These are phyloP conservation scores for Pectinophora gossypiella DNA, from an alignment of 1,140 invertebrate species.

Conservation along the genomic window DNA sequence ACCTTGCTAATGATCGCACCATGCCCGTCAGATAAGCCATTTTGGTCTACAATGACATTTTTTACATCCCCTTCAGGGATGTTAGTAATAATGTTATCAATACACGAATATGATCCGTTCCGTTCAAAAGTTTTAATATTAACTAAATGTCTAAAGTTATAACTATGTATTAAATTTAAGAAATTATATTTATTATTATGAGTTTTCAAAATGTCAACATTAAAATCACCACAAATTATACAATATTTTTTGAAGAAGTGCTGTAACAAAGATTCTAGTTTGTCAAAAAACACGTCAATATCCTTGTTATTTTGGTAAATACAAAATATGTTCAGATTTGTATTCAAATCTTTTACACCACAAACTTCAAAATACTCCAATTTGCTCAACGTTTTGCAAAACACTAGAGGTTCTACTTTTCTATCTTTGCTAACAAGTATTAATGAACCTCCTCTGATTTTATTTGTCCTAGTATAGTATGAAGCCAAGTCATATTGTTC, in stretches of 20 bases:
- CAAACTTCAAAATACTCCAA: constrained; percentile 12
- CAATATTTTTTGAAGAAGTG: too few species aligned
- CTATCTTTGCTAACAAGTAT: not conserved
- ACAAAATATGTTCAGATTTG: constrained; percentile 8
- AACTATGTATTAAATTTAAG: constrained; percentile 8
- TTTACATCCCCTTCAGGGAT: not conserved
- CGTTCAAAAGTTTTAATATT: not conserved
- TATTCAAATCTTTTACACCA: constrained; percentile 8
- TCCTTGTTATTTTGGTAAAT: constrained; percentile 7
- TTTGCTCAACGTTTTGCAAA: constrained; percentile 8
- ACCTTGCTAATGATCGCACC: not conserved
- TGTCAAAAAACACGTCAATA: constrained; percentile 7
- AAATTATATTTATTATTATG: not conserved
- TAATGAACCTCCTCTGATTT: constrained; percentile 12
- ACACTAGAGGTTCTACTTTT: not conserved
- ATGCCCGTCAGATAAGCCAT: constrained; percentile 13
- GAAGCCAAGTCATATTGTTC: constrained; percentile 1
- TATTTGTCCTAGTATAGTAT: constrained; percentile 7
- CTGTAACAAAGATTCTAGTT: too few species aligned
- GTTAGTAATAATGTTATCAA: constrained; percentile 16
- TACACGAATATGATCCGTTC: constrained; percentile 3
- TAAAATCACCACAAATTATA: too few species aligned
- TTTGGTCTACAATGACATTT: not conserved
- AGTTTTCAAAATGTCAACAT: constrained; percentile 5
- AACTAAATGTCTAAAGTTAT: constrained; percentile 10